These are phyloP conservation scores for Sisor rabdophorus DNA, from an alignment of 2,113 vertebrate species.

Conservation along the genomic window DNA sequence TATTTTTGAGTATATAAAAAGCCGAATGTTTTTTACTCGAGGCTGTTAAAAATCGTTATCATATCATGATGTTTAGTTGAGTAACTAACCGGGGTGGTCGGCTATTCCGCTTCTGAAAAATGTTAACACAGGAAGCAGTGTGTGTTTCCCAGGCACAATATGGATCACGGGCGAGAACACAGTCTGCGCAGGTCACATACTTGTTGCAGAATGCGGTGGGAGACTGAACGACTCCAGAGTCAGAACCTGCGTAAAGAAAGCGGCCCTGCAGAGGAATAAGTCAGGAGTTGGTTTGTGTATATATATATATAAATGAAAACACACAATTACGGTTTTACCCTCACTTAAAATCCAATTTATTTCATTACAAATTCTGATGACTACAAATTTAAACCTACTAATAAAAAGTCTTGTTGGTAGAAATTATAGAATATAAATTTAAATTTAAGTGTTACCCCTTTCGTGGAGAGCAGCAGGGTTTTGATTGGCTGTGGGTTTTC, in stretches of 20 bases:
- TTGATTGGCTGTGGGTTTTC: conserved; percentile 78
- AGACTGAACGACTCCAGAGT: conserved; percentile 85
- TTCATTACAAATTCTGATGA: background rate
- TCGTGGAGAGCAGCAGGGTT: conserved; percentile 81
- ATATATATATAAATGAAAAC: conserved; percentile 7
- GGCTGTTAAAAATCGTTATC: background rate
- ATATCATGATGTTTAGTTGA: background rate
- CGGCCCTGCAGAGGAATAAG: conserved; percentile 65
- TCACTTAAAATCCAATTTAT: background rate
- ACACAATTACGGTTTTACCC: background rate
- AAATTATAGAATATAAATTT: too few species aligned
- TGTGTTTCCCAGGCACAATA: conserved; percentile 86
- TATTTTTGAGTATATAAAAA: too few species aligned
- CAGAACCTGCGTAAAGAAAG: conserved; percentile 84
- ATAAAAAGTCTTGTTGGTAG: background rate
- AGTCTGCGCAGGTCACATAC: conserved; percentile 81
- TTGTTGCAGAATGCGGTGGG: conserved; percentile 85
- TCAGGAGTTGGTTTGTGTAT: background rate
- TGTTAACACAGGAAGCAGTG: conserved; percentile 65
- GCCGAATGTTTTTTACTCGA: background rate
- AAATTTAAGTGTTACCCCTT: conserved; percentile 73
- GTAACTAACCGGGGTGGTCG: conserved; percentile 47
- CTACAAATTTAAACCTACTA: background rate
- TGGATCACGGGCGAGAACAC: conserved; percentile 86
- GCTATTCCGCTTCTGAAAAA: conserved; percentile 57